Conservation (phyloP, 2,888 invertebrate genomes). For the Caenorhabditis sp. region DNA sequence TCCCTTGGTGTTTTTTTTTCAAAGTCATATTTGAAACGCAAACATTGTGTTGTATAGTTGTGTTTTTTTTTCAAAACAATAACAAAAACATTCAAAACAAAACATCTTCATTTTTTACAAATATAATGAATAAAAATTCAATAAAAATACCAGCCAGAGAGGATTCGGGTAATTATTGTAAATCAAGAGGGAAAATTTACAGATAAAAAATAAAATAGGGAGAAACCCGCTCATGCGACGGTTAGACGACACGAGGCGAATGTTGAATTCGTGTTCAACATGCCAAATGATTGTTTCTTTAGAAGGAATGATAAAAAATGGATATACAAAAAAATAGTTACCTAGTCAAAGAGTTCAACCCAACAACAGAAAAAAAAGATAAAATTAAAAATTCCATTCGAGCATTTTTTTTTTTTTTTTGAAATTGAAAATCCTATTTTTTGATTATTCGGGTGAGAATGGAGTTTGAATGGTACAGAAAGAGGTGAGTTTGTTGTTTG, state of each 20-base stretch:
- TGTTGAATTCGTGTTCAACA: not conserved
- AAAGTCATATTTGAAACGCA: too few relatives aligned
- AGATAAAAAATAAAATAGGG: constrained; percentile 2
- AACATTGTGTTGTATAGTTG: too few relatives aligned
- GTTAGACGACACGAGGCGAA: constrained; percentile 11
- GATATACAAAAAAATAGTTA: not conserved
- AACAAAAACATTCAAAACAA: constrained; percentile 14
- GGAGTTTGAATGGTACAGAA: not conserved
- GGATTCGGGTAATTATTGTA: constrained; percentile 1
- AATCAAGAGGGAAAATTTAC: constrained; percentile 6
- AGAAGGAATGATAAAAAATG: constrained; percentile 2
- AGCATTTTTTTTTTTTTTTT: not conserved
- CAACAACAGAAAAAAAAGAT: constrained; percentile 5
- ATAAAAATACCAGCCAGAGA: not conserved
- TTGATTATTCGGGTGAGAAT: constrained; percentile 1
- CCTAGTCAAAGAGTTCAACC: not conserved
- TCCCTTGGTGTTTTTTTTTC: too few relatives aligned
- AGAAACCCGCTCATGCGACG: constrained; percentile 16
- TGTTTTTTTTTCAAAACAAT: not conserved
- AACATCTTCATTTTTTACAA: constrained; percentile 18
- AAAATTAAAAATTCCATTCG: not conserved
- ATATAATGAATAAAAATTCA: constrained; percentile 17
- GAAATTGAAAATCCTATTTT: not conserved
- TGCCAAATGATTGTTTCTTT: not conserved
- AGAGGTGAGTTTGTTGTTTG: constrained; percentile 3